Base-by-base conservation (phyloP, 2,888 invertebrate genomes). In the Pachydiplax longipennis region DNA sequence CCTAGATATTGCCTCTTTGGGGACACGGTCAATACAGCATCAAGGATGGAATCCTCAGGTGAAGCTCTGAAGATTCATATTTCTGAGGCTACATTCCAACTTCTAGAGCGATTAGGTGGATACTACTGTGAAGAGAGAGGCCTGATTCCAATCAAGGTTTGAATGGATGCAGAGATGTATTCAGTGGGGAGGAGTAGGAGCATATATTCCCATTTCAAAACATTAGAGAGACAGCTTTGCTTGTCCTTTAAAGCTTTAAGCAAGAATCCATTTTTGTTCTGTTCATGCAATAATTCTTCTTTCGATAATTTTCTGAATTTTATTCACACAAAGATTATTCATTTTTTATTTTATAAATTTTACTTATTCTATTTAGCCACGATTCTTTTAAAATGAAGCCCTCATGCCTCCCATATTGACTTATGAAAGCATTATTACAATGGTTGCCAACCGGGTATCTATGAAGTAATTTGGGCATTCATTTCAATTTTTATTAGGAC, bases 1-100 rank as follows among this genome's bases (percentile, higher is more conserved):
- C 97, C 97, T 0, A 95, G 97, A 0, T 97, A 97, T 93, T 97
- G 97, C 92, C 94, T 97, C 0, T 97, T 97, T 93, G 97, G 97
- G 0, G 97, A 97, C 93, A 97, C 97, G 0, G 97, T 97, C 0
- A 97, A 97, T 93, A 97, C 97, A 0, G 97, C 97, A 0, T 97
- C 97, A 0, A 94, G 97, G 61, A 97, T 97, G 97, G 97, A 97
- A 93, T 96, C 97, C 90, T 96, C 96, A 2, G 97, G 97, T 0
- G 96, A 96, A 92, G 96, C 97, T 0, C 96, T 97, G 92, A 95
- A 95, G 93, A 96, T 97, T 91, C 97, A 97, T 93, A 95, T 97
- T 93, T 97, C 97, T 87, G 95, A 96, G 92, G 95, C 95, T 87
- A 97, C 97, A 0, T 96, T 96, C 92, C 93, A 94, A 87, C 94